Conservation (phyloP, 2,797 vertebrate species). For the Falco novaeseelandiae region DNA sequence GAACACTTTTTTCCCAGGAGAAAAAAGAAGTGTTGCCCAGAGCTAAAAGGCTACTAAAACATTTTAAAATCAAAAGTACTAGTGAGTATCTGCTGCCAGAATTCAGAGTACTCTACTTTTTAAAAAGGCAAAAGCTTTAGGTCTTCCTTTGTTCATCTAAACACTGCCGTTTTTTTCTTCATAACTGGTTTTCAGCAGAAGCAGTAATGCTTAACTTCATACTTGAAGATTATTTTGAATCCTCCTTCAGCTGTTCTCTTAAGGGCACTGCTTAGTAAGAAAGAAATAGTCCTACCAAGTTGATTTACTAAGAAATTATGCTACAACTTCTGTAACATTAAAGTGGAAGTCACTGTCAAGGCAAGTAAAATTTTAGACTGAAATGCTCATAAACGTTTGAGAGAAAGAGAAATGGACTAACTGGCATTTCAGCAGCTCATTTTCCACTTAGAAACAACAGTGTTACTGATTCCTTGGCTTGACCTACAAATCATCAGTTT, state of each 20-base stretch:
- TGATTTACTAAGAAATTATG: background rate
- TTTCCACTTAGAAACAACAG: background rate
- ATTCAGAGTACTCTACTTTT: background rate
- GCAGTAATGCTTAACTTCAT: background rate
- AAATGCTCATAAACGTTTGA: background rate
- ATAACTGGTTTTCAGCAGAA: background rate
- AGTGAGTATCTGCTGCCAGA: background rate
- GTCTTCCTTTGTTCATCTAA: background rate
- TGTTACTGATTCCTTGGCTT: background rate
- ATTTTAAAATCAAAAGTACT: background rate
- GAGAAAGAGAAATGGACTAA: background rate
- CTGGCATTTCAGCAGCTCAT: background rate
- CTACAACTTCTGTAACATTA: background rate
- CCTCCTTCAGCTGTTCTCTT: background rate
- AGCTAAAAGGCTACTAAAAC: background rate
- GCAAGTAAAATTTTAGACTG: background rate
- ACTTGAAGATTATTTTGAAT: background rate
- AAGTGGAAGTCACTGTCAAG: background rate
- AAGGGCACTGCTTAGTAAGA: background rate
- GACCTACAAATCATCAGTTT: background rate
- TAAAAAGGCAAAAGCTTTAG: background rate
- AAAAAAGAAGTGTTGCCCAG: background rate
- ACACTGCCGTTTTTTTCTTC: background rate
- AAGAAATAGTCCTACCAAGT: background rate
- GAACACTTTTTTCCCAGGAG: accelerated